Conservation (phyloP, 2,797 vertebrate genomes). For the Aldrovandia affinis region DNA sequence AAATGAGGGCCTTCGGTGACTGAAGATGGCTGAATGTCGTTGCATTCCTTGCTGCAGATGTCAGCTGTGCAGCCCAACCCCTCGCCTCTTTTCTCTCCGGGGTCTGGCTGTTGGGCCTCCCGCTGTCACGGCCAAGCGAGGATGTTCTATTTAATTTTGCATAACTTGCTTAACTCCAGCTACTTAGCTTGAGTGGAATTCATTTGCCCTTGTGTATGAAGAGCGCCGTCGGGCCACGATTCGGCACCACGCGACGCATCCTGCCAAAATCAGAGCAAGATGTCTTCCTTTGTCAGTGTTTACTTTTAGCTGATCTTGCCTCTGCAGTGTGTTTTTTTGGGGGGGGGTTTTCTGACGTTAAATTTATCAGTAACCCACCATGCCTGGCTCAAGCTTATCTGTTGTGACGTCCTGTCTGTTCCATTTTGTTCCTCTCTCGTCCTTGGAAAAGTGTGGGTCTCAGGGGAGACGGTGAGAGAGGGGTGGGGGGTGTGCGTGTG, state of each 20-base stretch:
- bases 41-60: constrained; percentile 23
- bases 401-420: neutral
- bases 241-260: neutral
- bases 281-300: neutral
- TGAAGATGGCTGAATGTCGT: constrained; percentile 19
- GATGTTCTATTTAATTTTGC: neutral
- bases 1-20: constrained; percentile 3
- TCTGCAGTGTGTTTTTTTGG: neutral
- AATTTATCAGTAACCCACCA: constrained; percentile 1
- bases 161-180: neutral
- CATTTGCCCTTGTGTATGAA: neutral
- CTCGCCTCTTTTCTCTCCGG: neutral
- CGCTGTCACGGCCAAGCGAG: neutral
- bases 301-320: neutral
- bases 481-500: neutral
- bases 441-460: constrained; percentile 17
- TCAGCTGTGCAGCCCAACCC: constrained; percentile 17
- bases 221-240: neutral
- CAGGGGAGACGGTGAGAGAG: neutral
- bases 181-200: neutral
- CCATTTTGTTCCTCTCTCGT: neutral
- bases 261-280: neutral
- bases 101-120: too few species aligned
- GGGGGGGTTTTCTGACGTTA: neutral
- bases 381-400: constrained; percentile 16